A percentile compares a stretch with the other conserved stretches of the same genome.
These are phyloP conservation scores for Osmoderma eremita DNA, from an alignment of 2,888 invertebrate genomes.

Conservation along the genomic window DNA sequence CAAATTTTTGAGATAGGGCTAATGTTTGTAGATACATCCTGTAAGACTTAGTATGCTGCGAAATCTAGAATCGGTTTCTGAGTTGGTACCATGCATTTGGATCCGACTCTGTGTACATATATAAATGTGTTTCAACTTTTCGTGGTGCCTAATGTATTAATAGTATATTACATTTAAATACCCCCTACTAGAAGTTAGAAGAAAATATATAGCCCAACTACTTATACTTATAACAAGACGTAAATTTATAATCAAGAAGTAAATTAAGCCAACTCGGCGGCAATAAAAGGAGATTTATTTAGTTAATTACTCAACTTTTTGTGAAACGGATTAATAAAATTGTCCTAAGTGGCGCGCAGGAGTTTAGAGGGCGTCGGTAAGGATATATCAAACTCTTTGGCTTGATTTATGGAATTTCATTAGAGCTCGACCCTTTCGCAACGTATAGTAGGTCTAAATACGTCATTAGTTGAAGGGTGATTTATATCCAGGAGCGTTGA, in stretches of 20 bases:
- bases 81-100: too few species aligned
- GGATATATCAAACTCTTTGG: conserved; percentile 35
- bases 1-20: too few species aligned
- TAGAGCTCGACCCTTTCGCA: conserved; percentile 37
- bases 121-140: too few species aligned
- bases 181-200: too few species aligned
- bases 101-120: too few species aligned
- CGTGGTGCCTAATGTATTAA: too few species aligned
- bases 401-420: conserved; percentile 38
- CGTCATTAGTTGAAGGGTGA: conserved; percentile 37
- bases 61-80: too few species aligned
- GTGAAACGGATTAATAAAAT: conserved; percentile 35
- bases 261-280: conserved; percentile 17
- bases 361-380: conserved; percentile 24
- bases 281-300: conserved; percentile 35
- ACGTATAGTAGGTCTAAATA: conserved; percentile 37
- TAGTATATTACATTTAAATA: too few species aligned
- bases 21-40: too few species aligned
- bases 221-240: background rate
- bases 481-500: conserved; percentile 34
- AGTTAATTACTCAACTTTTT: conserved; percentile 37
- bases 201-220: too few species aligned
- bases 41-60: too few species aligned
- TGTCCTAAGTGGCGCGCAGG: conserved; percentile 32
- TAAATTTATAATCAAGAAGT: conserved; percentile 10